Conservation (phyloP, 1,140 invertebrate genomes). For the Maniola jurtina region DNA sequence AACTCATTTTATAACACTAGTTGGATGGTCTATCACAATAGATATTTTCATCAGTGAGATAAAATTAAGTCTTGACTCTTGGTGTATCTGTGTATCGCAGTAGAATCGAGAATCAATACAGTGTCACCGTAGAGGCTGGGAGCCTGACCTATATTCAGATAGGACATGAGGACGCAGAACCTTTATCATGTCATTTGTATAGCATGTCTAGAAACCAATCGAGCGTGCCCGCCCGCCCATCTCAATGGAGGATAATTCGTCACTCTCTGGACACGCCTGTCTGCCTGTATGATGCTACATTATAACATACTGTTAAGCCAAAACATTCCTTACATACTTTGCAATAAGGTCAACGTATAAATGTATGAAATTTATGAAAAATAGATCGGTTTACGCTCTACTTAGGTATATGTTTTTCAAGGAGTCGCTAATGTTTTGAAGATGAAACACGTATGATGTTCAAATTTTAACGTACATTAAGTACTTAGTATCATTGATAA, state of each 20-base stretch:
- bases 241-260: constrained; percentile 10
- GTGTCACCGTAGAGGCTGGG: background rate
- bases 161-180: background rate
- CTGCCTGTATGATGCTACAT: constrained; percentile 3
- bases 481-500: background rate
- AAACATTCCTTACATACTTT: background rate
- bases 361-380: background rate
- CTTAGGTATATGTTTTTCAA: background rate
- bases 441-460: background rate
- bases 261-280: constrained; percentile 14
- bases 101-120: background rate
- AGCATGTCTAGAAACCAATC: constrained; percentile 7
- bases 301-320: background rate
- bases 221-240: constrained; percentile 12
- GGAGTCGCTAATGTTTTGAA: constrained; percentile 1
- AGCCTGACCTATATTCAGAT: constrained; percentile 1
- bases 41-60: too few relatives aligned
- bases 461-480: too few relatives aligned
- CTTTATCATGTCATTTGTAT: constrained; percentile 8
- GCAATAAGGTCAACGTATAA: background rate
- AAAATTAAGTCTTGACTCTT: too few relatives aligned
- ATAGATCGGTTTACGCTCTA: background rate
- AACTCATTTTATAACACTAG: too few relatives aligned
- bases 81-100: too few relatives aligned
- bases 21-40: too few relatives aligned